Evolutionary conservation across 2,113 vertebrate genomes (phyloP).

Genomic region (Pelodiscus sinensis): DNA sequence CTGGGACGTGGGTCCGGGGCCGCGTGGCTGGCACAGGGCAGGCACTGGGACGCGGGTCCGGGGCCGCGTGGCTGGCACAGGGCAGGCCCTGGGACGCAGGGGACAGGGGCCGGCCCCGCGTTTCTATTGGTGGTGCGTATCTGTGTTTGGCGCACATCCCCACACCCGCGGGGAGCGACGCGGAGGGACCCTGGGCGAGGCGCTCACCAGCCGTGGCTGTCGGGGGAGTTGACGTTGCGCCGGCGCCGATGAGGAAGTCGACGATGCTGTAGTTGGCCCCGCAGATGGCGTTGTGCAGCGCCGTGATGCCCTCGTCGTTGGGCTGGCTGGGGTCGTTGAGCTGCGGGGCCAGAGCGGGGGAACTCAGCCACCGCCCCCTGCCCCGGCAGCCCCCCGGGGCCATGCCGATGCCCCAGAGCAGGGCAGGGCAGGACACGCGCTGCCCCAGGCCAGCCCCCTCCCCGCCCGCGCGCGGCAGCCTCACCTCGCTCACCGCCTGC

Average conservation of each 20-base stretch:
- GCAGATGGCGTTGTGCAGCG: conserved; percentile 92
- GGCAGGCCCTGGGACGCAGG: not conserved
- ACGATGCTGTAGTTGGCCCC: conserved; percentile 88
- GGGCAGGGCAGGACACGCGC: no score
- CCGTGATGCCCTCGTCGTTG: conserved; percentile 93
- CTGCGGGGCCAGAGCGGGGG: conserved; percentile 47
- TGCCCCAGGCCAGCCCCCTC: no score
- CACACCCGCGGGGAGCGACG: no score
- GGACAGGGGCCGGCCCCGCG: not conserved
- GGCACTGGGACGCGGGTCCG: not conserved
- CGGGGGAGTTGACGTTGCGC: conserved; percentile 90
- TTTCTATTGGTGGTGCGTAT: no score
- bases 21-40: no score
- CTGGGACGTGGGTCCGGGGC: not conserved
- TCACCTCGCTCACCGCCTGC: conserved; percentile 86
- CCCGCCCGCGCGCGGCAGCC: not conserved
- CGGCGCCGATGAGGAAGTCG: conserved; percentile 86
- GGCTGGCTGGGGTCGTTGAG: conserved; percentile 90
- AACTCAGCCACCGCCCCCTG: not conserved
- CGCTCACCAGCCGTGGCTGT: conserved; percentile 93
- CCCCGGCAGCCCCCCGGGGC: not conserved
- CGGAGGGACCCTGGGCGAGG: no score
- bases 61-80: not conserved
- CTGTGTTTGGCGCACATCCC: no score
- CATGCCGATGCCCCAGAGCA: fast-evolving